Evolutionary conservation across 2,797 vertebrate genomes (phyloP).

Genomic region (Catostomus latipinnis): DNA sequence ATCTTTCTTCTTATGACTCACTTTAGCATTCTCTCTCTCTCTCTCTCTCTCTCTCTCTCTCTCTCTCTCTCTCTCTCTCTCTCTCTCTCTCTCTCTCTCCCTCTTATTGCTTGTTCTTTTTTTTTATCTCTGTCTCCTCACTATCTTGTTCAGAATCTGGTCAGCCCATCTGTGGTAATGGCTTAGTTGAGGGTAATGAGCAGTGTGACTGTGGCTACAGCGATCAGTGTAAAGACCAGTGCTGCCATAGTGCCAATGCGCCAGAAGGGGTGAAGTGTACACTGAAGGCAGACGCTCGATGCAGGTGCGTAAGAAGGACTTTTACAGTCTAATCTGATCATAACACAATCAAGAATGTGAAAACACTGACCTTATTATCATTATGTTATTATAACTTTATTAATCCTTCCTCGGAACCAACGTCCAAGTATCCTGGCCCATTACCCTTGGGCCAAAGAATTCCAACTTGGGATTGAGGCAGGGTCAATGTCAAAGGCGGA

Average conservation of each 20-base stretch:
- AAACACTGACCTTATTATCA: neutral
- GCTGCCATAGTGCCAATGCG: constrained; percentile 88
- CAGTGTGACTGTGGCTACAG: constrained; percentile 95
- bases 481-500: no score
- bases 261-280: constrained; percentile 85
- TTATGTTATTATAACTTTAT: no score
- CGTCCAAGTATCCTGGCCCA: no score
- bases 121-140: neutral
- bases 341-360: neutral
- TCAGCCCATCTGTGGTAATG: constrained; percentile 96
- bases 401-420: no score
- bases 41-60: neutral
- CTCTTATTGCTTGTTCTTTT: neutral
- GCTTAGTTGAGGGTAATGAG: constrained; percentile 90
- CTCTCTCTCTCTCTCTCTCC: neutral
- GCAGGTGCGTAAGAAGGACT: constrained; percentile 81
- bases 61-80: constrained; percentile 2
- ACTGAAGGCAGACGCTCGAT: constrained; percentile 79
- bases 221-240: constrained; percentile 90
- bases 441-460: no score
- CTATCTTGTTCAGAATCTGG: constrained; percentile 84
- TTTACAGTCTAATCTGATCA: neutral
- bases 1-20: no score
- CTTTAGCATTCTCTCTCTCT: neutral
- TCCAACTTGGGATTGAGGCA: no score